These are phyloP conservation scores for Phalloptychus januarius DNA, from an alignment of 2,797 vertebrate species.

Conservation along the genomic window DNA sequence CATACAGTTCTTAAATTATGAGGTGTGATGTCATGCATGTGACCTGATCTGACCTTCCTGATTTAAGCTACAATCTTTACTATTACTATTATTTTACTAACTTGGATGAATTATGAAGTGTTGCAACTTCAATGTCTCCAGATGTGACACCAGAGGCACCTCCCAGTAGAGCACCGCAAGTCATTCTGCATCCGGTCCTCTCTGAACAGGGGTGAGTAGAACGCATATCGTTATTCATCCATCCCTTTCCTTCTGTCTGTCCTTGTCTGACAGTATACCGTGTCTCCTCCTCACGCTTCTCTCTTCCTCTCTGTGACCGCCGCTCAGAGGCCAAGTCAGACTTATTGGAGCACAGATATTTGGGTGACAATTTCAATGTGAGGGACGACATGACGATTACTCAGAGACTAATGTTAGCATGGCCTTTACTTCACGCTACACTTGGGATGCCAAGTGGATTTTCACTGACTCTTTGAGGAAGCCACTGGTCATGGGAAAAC, in stretches of 20 bases:
- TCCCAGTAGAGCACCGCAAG: slow-evolving; percentile 90
- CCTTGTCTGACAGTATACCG: slow-evolving; percentile 16
- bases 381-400: slow-evolving; percentile 58
- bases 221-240: slow-evolving; percentile 6
- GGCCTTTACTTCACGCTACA: slow-evolving; percentile 79
- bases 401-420: slow-evolving; percentile 67
- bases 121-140: slow-evolving; percentile 62
- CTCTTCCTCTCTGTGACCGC: slow-evolving; percentile 28
- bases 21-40: neutral
- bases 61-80: neutral
- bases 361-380: slow-evolving; percentile 69
- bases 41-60: too few species aligned
- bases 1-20: neutral
- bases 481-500: slow-evolving; percentile 64
- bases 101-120: slow-evolving; percentile 10
- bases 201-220: slow-evolving; percentile 92
- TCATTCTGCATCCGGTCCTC: slow-evolving; percentile 94
- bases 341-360: slow-evolving; percentile 80
- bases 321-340: slow-evolving; percentile 61
- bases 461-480: slow-evolving; percentile 64
- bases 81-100: too few species aligned
- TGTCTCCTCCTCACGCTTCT: slow-evolving; percentile 1
- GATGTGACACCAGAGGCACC: slow-evolving; percentile 94
- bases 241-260: slow-evolving; percentile 17
- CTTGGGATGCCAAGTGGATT: slow-evolving; percentile 75